phyloP scores from a whole-genome alignment of 2,113 vertebrate species.

The Sebastes schlegelii region DNA sequence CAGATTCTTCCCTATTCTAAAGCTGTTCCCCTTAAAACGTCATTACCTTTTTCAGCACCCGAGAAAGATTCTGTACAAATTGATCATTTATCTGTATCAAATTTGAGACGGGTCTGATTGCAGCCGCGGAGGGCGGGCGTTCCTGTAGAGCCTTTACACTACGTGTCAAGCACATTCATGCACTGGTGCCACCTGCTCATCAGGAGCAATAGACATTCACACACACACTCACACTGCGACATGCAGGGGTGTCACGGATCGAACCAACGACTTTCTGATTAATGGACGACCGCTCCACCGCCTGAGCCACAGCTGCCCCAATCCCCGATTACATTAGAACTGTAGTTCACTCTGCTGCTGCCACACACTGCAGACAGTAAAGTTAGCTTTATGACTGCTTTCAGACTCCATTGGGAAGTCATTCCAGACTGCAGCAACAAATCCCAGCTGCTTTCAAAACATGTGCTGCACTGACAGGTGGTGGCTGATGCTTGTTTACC shows the following conservation, averaged over 20 bases:
- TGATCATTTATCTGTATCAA: not conserved
- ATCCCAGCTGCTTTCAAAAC: conserved; percentile 26
- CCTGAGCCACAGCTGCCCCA: too few relatives aligned
- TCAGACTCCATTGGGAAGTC: not conserved
- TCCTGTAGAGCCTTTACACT: too few relatives aligned
- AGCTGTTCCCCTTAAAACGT: not conserved
- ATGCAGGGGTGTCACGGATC: too few relatives aligned
- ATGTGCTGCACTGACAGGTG: not conserved
- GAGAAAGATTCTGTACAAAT: not conserved
- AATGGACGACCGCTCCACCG: too few relatives aligned
- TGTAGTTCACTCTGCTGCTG: not conserved
- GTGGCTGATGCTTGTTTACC: not conserved
- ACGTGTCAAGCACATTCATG: too few relatives aligned
- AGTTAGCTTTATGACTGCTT: not conserved
- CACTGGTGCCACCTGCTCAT: not conserved
- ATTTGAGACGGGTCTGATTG: not conserved
- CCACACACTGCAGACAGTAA: not conserved
- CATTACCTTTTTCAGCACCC: not conserved
- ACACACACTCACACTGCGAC: too few relatives aligned
- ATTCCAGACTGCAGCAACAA: conserved; percentile 24
- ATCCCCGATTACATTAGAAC: not conserved
- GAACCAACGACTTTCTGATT: too few relatives aligned
- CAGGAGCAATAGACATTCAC: too few relatives aligned
- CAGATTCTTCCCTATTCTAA: not conserved
- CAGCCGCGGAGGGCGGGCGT: too few relatives aligned